Evolutionary conservation across 2,797 vertebrate species (phyloP).

Genomic region (Characodon lateralis): DNA sequence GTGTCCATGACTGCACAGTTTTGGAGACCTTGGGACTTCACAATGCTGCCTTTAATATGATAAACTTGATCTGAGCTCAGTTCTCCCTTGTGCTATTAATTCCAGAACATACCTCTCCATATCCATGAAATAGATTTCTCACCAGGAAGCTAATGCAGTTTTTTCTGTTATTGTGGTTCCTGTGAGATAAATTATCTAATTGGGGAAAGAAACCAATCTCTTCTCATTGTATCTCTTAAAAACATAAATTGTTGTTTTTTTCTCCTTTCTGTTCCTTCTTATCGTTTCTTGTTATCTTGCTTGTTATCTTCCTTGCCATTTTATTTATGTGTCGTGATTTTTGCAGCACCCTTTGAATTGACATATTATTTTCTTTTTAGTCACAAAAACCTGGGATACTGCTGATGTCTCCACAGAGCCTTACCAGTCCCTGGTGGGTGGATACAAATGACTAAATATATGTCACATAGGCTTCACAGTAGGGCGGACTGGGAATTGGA

Average conservation of each 20-base stretch:
- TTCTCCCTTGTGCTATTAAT: neutral
- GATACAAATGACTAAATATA: neutral
- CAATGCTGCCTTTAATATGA: neutral
- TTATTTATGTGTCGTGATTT: neutral
- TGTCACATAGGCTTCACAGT: neutral
- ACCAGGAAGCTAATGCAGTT: neutral
- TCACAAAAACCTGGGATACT: neutral
- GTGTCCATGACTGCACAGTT: neutral
- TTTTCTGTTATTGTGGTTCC: neutral
- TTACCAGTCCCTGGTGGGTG: neutral
- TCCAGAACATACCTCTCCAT: neutral
- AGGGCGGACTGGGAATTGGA: neutral
- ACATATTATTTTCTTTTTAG: neutral
- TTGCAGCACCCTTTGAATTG: neutral
- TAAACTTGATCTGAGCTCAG: neutral
- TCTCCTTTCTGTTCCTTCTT: neutral
- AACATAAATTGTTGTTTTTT: neutral
- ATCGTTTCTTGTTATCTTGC: too few species aligned
- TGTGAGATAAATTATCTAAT: neutral
- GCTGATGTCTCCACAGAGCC: neutral
- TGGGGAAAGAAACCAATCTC: neutral
- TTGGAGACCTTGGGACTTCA: neutral
- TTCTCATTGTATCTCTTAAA: neutral
- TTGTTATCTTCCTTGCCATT: neutral
- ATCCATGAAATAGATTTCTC: neutral